Evolutionary conservation across 2,113 vertebrate species (phyloP), one percentile per base, ranked within the genome.

Genomic region (Rafetus swinhoei): DNA sequence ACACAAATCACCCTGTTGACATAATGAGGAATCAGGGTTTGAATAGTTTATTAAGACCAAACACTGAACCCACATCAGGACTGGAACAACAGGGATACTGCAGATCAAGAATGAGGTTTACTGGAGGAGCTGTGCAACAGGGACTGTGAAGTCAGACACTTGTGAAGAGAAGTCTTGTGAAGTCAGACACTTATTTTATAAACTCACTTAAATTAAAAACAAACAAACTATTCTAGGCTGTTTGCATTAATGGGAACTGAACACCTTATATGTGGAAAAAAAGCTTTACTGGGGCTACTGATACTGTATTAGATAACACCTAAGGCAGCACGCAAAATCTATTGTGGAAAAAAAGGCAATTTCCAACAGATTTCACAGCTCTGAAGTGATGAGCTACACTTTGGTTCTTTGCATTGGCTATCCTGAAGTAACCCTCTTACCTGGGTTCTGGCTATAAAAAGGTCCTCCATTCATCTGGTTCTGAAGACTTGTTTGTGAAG

Each of bases 401-500:
- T 1, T 32, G 16, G 57, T 19, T 2, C 11, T 52, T 21, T 60
- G 90, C 86, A 74, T 18, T 56, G 45, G 92, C 60, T 1, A 83
- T 69, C 87, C 52, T 57, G 88, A 45, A 89, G 65, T 4, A 62
- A 9, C 54, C 39, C 39, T 52, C 92, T 85, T 95, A 99, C 99
- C 99, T 98, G 98, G 99, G 96, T 98, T 99, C 98, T 99, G 99
- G 97, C 97, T 99, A 96, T 99, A 99, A 97, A 99, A 99, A 0
- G 98, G 99, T 32, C 99, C 99, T 83, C 99, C 99, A 0, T 99
- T 99, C 82, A 99, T 98, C 98, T 99, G 99, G 97, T 91, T 99
- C 97, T 99, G 99, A 96, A 98, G 95, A 98, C 97, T 99, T 9
- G 98, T 98, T 96, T 99, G 99, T 32, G 99, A 99, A 0, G 98